A percentile compares a stretch with the other conserved stretches of the same genome.
Conservation (phyloP, 2,888 invertebrate genomes). For the Drosophila robusta region DNA sequence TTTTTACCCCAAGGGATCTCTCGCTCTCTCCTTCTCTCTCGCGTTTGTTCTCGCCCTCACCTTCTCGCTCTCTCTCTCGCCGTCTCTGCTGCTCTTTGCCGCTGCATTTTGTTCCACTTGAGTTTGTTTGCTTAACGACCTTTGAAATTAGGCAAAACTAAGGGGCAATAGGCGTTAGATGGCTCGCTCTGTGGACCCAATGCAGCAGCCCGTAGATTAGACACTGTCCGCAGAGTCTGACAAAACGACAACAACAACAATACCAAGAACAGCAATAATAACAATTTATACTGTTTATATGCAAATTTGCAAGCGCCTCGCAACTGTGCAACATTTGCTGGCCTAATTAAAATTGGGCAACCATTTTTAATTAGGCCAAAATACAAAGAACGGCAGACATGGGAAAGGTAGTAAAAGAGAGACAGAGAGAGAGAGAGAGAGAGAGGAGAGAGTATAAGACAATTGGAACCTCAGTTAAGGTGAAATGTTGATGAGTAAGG, state of each 20-base stretch:
- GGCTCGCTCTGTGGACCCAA: constrained; percentile 35
- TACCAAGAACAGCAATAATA: constrained; percentile 35
- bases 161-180: constrained; percentile 71
- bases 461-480: too few relatives aligned
- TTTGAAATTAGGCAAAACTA: constrained; percentile 82
- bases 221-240: constrained; percentile 44
- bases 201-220: constrained; percentile 58
- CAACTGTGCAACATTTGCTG: constrained; percentile 58
- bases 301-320: constrained; percentile 66
- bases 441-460: too few relatives aligned
- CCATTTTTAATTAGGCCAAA: constrained; percentile 60
- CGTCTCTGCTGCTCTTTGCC: constrained; percentile 17
- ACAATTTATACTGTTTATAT: constrained; percentile 81
- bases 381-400: constrained; percentile 13
- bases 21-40: constrained; percentile 18
- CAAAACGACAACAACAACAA: constrained; percentile 25
- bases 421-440: too few relatives aligned
- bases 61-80: background rate
- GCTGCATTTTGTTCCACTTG: constrained; percentile 83
- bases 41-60: background rate
- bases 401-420: background rate
- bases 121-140: constrained; percentile 84
- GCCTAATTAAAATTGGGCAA: constrained; percentile 74
- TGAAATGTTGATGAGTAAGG: too few relatives aligned
- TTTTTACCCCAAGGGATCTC: constrained; percentile 47